phyloP scores from a whole-genome alignment of 1,140 invertebrate genomes.

The Zeugodacus cucurbitae region DNA sequence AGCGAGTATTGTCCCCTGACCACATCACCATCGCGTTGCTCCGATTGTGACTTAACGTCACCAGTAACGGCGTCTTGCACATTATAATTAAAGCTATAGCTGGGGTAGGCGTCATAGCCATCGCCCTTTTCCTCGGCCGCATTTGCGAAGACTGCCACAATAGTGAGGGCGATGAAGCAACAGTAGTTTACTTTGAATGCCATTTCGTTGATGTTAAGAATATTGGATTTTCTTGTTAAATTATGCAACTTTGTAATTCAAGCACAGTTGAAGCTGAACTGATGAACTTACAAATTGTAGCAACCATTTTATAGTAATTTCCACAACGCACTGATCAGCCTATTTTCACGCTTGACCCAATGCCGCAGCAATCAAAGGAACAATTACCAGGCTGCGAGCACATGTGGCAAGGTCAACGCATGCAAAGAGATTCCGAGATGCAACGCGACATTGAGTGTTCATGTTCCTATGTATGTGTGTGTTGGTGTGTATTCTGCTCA shows the following conservation, averaged over 20 bases:
- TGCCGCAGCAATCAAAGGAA: constrained; percentile 35
- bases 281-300: constrained; percentile 6
- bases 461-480: too few species aligned
- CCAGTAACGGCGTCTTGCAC: constrained; percentile 73
- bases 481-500: neutral
- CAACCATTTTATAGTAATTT: constrained; percentile 25
- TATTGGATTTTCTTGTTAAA: neutral
- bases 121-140: constrained; percentile 42
- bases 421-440: neutral
- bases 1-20: constrained; percentile 66
- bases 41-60: constrained; percentile 63
- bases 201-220: neutral
- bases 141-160: constrained; percentile 45
- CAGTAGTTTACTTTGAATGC: neutral
- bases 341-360: neutral
- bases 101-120: constrained; percentile 70
- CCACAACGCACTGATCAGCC: neutral
- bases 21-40: constrained; percentile 66
- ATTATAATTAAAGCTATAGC: constrained; percentile 76
- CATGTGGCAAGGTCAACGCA: constrained; percentile 39
- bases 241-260: neutral
- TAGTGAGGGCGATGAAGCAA: neutral
- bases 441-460: neutral
- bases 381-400: neutral
- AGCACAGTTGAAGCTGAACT: neutral